Evolutionary conservation across 2,888 invertebrate species (phyloP), one percentile per base, ranked within the genome.

Genomic region (Linyphia triangularis): DNA sequence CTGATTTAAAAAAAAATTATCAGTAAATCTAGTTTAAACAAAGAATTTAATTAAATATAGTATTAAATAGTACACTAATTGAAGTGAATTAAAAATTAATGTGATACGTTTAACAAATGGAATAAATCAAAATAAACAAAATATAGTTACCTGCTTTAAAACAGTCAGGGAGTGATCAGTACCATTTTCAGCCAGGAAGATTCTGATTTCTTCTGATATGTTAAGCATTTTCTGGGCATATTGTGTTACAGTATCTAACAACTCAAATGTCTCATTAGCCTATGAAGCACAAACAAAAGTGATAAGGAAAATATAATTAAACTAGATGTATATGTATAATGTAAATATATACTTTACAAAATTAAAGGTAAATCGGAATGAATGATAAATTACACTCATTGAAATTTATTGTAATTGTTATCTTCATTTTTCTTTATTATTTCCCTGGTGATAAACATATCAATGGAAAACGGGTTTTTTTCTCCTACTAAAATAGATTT

Each of bases 191-290:
- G 89, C 89, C 9, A 93, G 91, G 90, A 93, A 93, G n/a, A 79
- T 90, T 59, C 92, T 91, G 3, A 93, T 92, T 90, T 93, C 92
- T 37, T 91, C 90, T 0, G 93, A 93, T 19, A 93, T 92, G 89
- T 93, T 93, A 85, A 92, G 90, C 91, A 93, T 92, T 69, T 92
- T 92, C 22, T 90, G 91, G 22, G 93, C 92, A 91, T 93, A 93
- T 37, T 90, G 91, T 5, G 91, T 91, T 4, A 93, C 92, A 40
- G 91, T 91, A 85, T 93, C 93, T 22, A 93, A 90, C 81, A 93
- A 90, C 7, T 92, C 92, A 91, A 93, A 93, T 30, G 93, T 93
- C 81, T 92, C 92, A 91, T 93, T 93, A 1, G 93, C 93, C 93
- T 93, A 90, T 43, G 33, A 16, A 90, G 90, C 57, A 65, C 59